Evolutionary conservation across 1,140 invertebrate genomes (phyloP).

Genomic region (Neodiprion virginianus): DNA sequence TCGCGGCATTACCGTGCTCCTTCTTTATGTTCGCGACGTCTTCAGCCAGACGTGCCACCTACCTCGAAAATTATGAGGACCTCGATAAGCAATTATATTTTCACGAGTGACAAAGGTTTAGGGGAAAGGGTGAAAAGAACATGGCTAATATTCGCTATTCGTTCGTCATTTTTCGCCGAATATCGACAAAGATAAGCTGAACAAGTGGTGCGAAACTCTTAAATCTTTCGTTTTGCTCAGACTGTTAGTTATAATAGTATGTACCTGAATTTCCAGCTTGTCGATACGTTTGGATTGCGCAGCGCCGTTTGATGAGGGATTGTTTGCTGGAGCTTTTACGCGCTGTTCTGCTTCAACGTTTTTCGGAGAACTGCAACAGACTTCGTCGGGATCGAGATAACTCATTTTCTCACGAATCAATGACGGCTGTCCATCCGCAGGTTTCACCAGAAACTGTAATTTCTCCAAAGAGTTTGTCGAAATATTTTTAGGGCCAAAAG

Average conservation of each 20-base stretch:
- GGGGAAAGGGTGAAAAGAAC: no score
- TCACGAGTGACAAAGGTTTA: no score
- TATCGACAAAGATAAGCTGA: background rate
- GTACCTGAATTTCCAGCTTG: background rate
- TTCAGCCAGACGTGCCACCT: background rate
- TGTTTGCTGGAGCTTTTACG: no score
- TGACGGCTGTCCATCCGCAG: no score
- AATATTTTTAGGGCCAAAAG: no score
- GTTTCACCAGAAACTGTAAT: no score
- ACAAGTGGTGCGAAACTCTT: background rate
- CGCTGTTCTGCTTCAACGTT: background rate
- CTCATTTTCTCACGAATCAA: background rate
- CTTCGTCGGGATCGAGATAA: background rate
- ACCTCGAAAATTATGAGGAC: no score
- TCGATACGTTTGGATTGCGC: background rate
- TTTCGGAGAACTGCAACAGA: background rate
- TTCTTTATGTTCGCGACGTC: background rate
- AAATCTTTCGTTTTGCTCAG: background rate
- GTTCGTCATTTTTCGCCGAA: no score
- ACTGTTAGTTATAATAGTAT: background rate
- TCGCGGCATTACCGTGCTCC: background rate
- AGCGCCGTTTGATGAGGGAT: no score
- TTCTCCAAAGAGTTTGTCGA: no score
- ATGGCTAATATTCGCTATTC: no score
- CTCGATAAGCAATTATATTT: no score